Conservation (phyloP, 2,797 vertebrate genomes). For the Ctenosaura bakeri region DNA sequence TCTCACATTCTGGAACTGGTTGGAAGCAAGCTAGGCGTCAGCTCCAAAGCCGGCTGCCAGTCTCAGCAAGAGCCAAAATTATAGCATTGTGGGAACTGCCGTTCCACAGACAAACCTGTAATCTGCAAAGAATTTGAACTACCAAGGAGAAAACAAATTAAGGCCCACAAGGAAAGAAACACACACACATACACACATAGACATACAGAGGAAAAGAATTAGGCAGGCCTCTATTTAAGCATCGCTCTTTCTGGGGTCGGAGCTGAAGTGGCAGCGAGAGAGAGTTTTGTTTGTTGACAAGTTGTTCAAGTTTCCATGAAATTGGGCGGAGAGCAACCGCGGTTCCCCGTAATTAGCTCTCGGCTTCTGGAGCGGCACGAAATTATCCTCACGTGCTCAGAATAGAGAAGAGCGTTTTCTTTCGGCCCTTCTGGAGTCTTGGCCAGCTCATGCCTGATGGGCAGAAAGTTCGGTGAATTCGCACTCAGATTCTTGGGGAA, state of each 20-base stretch:
- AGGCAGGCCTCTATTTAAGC: conserved; percentile 70
- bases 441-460: too few species aligned
- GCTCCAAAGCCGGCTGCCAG: conserved; percentile 41
- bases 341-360: conserved; percentile 47
- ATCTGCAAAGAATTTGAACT: conserved; percentile 79
- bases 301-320: conserved; percentile 65
- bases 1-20: neutral
- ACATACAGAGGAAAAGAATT: conserved; percentile 30
- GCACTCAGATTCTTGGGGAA: neutral
- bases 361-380: conserved; percentile 24
- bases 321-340: neutral
- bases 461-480: neutral
- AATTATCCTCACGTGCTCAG: neutral
- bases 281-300: conserved; percentile 52
- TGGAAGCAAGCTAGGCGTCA: conserved; percentile 55
- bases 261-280: neutral
- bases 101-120: conserved; percentile 75
- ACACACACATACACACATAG: neutral
- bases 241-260: neutral
- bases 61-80: conserved; percentile 74
- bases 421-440: neutral
- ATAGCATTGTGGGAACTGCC: conserved; percentile 73
- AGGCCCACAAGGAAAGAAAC: conserved; percentile 63
- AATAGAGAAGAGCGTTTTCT: conserved; percentile 5
- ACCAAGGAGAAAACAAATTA: conserved; percentile 73